These are phyloP conservation scores for Heterochromis multidens DNA, from an alignment of 2,113 vertebrate species.

Conservation along the genomic window DNA sequence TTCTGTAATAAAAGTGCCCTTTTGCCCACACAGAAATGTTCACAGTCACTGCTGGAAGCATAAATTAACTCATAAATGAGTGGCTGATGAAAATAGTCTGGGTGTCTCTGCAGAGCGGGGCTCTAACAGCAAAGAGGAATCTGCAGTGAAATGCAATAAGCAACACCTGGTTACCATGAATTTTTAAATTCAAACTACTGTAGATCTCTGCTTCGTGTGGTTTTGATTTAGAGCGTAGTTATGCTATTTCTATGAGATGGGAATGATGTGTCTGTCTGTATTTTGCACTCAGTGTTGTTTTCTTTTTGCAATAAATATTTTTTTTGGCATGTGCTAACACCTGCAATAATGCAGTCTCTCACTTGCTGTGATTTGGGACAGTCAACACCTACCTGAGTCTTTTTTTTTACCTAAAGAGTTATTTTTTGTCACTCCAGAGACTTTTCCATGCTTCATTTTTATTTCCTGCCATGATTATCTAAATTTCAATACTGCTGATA, in stretches of 20 bases:
- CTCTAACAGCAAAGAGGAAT: background rate
- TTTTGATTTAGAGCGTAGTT: background rate
- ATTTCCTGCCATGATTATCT: background rate
- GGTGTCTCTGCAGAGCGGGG: background rate
- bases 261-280: background rate
- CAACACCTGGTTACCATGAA: constrained; percentile 18
- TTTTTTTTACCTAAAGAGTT: background rate
- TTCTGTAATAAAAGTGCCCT: constrained; percentile 64
- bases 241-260: background rate
- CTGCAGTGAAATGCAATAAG: constrained; percentile 3
- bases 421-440: background rate
- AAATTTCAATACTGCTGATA: background rate
- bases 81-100: constrained; percentile 40
- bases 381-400: background rate
- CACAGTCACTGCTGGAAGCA: constrained; percentile 24
- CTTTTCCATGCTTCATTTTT: background rate
- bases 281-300: background rate
- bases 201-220: background rate
- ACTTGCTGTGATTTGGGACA: background rate
- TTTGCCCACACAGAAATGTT: constrained; percentile 43
- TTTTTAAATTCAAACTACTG: background rate
- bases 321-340: background rate
- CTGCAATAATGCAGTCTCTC: background rate
- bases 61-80: constrained; percentile 65
- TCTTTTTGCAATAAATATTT: background rate